These are phyloP conservation scores for Syngnathus scovelli DNA, from an alignment of 2,113 vertebrate genomes.

Conservation along the genomic window DNA sequence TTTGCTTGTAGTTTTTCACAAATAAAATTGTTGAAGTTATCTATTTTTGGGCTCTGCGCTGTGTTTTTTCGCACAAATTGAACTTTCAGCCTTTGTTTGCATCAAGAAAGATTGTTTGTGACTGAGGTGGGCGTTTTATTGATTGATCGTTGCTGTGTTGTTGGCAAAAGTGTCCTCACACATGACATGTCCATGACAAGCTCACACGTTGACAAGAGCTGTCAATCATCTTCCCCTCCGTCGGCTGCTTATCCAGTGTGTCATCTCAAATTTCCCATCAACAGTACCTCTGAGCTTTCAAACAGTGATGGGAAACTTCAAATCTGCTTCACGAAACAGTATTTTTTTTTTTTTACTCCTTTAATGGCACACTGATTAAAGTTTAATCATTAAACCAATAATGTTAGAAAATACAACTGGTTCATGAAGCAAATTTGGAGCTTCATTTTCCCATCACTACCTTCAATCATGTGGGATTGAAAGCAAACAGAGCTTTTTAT, in stretches of 20 bases:
- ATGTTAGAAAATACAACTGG: too few relatives aligned
- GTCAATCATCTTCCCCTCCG: constrained; percentile 39
- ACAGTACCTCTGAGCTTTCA: neutral
- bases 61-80: constrained; percentile 10
- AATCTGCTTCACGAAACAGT: too few relatives aligned
- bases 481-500: too few relatives aligned
- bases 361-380: too few relatives aligned
- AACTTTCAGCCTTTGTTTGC: neutral
- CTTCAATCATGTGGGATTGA: neutral
- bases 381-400: too few relatives aligned
- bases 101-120: constrained; percentile 13
- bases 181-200: constrained; percentile 27
- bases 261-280: constrained; percentile 15
- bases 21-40: constrained; percentile 99
- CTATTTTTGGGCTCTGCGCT: constrained; percentile 41
- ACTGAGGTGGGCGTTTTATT: constrained; percentile 15
- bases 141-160: constrained; percentile 32
- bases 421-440: too few relatives aligned
- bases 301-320: too few relatives aligned
- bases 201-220: constrained; percentile 36
- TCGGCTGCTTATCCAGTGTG: constrained; percentile 32
- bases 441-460: too few relatives aligned
- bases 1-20: constrained; percentile 99
- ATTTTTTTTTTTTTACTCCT: too few relatives aligned
- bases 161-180: constrained; percentile 26